Percentiles rank a stretch among this genome's conserved stretches.
Conservation (phyloP, 2,888 invertebrate genomes). For the Oxyscelio sp. region DNA sequence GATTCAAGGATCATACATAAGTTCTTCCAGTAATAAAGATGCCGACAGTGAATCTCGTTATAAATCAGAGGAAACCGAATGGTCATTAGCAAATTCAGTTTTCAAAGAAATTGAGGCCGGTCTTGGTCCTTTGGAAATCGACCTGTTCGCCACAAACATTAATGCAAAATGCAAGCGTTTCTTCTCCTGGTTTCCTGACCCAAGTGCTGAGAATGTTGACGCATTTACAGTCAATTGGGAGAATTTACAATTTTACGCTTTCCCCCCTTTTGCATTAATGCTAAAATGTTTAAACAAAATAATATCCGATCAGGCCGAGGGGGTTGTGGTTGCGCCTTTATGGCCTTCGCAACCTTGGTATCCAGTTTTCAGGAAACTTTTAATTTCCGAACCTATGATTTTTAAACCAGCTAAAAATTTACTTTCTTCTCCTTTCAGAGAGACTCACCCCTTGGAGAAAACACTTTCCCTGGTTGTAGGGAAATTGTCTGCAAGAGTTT, state of each 20-base stretch:
- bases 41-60: not conserved
- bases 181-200: not conserved
- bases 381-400: not conserved
- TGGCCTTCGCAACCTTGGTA: too few species aligned
- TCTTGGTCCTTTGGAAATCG: not conserved
- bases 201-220: slow-evolving; percentile 21
- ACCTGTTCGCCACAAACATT: too few species aligned
- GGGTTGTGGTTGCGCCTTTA: not conserved
- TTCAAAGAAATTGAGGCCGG: too few species aligned
- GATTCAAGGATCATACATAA: not conserved
- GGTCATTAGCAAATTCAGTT: not conserved
- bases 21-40: not conserved
- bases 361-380: not conserved
- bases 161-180: not conserved
- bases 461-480: too few species aligned
- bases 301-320: not conserved
- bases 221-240: slow-evolving; percentile 54
- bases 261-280: slow-evolving; percentile 72
- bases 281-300: slow-evolving; percentile 64
- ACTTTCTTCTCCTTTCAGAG: not conserved
- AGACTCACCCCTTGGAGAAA: not conserved
- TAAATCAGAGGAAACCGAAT: not conserved
- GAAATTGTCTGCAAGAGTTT: not conserved
- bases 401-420: not conserved
- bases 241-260: slow-evolving; percentile 67